phyloP scores from a whole-genome alignment of 2,113 vertebrate species.

The Pseudois nayaur region DNA sequence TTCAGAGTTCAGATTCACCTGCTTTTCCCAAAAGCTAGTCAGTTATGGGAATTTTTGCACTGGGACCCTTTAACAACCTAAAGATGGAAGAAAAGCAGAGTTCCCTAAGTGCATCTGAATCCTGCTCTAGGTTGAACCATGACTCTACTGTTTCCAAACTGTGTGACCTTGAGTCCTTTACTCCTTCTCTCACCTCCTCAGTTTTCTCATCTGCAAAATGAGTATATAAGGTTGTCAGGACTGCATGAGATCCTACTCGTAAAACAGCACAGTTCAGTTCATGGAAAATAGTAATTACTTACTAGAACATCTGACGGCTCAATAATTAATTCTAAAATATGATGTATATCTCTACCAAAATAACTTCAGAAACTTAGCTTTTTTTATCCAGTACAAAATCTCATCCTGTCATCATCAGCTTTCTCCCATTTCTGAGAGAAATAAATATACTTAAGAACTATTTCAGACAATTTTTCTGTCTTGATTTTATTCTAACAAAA shows the following conservation, averaged over 20 bases:
- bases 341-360: background rate
- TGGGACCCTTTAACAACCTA: background rate
- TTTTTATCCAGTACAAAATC: background rate
- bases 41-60: background rate
- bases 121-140: background rate
- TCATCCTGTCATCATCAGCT: background rate
- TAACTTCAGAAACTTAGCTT: background rate
- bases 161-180: background rate
- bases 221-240: background rate
- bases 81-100: background rate
- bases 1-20: background rate
- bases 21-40: background rate
- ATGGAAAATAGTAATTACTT: background rate
- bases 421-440: background rate
- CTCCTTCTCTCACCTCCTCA: background rate
- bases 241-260: background rate
- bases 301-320: background rate
- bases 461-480: background rate
- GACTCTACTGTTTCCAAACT: background rate
- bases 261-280: background rate
- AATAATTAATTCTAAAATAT: slow-evolving; percentile 2
- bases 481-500: slow-evolving; percentile 17
- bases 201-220: background rate
- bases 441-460: background rate
- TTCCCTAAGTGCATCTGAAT: background rate